Conservation (phyloP, 2,797 vertebrate species). For the Semaprochilodus insignis region DNA sequence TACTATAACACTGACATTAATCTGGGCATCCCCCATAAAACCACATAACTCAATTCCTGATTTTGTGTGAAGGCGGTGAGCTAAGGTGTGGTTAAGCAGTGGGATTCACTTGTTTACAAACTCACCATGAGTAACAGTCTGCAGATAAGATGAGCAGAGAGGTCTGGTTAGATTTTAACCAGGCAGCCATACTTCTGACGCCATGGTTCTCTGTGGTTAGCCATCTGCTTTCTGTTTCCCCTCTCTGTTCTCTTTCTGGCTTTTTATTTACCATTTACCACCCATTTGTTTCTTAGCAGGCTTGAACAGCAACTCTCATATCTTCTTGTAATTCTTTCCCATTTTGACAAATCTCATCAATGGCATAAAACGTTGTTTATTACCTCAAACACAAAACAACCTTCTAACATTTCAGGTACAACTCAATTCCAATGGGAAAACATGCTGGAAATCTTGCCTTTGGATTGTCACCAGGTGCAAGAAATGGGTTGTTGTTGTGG, state of each 20-base stretch:
- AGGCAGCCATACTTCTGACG: constrained; percentile 46
- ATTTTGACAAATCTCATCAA: not conserved
- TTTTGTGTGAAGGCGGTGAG: not conserved
- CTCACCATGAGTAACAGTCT: constrained; percentile 25
- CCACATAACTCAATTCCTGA: not conserved
- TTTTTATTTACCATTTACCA: constrained; percentile 16
- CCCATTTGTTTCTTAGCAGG: constrained; percentile 17
- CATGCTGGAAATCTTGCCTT: not conserved
- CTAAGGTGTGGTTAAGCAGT: constrained; percentile 28
- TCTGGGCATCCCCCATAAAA: not conserved
- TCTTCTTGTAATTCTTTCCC: not conserved
- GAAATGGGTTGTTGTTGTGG: constrained; percentile 16
- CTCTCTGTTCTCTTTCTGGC: constrained; percentile 24
- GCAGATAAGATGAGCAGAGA: constrained; percentile 42
- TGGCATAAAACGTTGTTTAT: not conserved
- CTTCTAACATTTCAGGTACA: not conserved
- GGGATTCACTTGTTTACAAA: constrained; percentile 39
- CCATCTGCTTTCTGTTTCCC: constrained; percentile 67
- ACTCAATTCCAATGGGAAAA: not conserved
- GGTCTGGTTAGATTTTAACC: constrained; percentile 69
- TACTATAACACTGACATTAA: not conserved
- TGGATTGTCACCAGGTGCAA: not conserved
- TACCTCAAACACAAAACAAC: not conserved
- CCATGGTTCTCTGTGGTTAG: constrained; percentile 36
- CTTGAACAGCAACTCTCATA: not conserved